Conservation (phyloP, 2,113 vertebrate genomes). For the Carollia perspicillata region DNA sequence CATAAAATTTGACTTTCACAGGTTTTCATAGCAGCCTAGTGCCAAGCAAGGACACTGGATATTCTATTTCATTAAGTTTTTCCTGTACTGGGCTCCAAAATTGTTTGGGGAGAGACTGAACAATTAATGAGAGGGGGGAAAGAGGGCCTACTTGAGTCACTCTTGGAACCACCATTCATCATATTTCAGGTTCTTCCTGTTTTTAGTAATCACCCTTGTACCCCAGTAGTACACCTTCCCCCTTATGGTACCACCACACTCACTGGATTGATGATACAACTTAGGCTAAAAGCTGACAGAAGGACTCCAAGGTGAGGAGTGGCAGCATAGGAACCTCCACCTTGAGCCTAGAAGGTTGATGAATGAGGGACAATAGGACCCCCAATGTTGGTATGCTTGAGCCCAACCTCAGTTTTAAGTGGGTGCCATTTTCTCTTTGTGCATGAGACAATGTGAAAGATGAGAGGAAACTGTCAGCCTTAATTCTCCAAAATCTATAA, state of each 20-base stretch:
- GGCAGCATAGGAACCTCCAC: not conserved
- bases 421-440: not conserved
- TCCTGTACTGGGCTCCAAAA: not conserved
- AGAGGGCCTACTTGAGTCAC: not conserved
- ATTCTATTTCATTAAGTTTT: conserved; percentile 41
- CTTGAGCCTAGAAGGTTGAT: not conserved
- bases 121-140: not conserved
- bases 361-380: not conserved
- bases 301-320: not conserved
- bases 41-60: not conserved
- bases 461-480: not conserved
- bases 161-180: not conserved
- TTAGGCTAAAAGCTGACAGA: not conserved
- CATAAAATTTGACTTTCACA: not conserved
- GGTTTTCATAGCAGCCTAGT: conserved; percentile 12
- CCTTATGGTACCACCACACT: not conserved
- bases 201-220: not conserved
- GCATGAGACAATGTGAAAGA: not conserved
- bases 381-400: not conserved
- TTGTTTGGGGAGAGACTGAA: conserved; percentile 18
- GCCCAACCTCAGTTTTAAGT: not conserved
- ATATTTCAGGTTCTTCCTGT: not conserved
- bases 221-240: not conserved
- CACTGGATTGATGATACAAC: not conserved
- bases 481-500: conserved; percentile 41